phyloP scores from a whole-genome alignment of 2,797 vertebrate genomes.

The Anabacerthia variegaticeps region DNA sequence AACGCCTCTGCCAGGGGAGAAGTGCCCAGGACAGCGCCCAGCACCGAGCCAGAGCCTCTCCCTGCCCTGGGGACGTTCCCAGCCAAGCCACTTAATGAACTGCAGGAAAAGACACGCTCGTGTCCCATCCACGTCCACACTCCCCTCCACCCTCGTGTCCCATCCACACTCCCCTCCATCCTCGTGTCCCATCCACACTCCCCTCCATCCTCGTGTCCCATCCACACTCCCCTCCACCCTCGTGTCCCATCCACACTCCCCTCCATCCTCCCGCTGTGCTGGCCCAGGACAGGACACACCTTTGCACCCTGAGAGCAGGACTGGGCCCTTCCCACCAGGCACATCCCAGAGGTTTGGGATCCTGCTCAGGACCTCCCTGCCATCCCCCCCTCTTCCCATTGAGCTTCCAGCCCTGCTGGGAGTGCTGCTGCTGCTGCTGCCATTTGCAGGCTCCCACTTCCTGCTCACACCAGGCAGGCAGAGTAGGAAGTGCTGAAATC shows the following conservation, averaged over 20 bases:
- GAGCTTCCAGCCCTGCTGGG: not conserved
- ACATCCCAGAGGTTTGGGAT: not conserved
- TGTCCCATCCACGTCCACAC: accelerated
- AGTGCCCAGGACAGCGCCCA: not conserved
- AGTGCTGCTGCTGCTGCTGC: not conserved
- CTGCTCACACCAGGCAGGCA: not conserved
- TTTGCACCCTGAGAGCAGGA: accelerated
- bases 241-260: accelerated
- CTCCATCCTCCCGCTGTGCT: not conserved
- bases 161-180: too few relatives aligned
- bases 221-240: not conserved
- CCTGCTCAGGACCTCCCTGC: not conserved
- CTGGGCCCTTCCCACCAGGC: too few relatives aligned
- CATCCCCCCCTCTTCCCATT: accelerated
- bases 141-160: not conserved
- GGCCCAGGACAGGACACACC: not conserved
- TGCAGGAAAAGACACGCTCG: not conserved
- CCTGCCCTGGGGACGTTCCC: not conserved
- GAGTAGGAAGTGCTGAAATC: conserved; percentile 49
- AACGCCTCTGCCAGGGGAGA: not conserved
- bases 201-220: not conserved
- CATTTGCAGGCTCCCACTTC: conserved; percentile 5
- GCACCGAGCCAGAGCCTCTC: not conserved
- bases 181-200: accelerated
- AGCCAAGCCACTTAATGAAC: not conserved